Evolutionary conservation across 2,797 vertebrate genomes (phyloP), one percentile per base, ranked within the genome.

Genomic region (Phylloscopus collybita): DNA sequence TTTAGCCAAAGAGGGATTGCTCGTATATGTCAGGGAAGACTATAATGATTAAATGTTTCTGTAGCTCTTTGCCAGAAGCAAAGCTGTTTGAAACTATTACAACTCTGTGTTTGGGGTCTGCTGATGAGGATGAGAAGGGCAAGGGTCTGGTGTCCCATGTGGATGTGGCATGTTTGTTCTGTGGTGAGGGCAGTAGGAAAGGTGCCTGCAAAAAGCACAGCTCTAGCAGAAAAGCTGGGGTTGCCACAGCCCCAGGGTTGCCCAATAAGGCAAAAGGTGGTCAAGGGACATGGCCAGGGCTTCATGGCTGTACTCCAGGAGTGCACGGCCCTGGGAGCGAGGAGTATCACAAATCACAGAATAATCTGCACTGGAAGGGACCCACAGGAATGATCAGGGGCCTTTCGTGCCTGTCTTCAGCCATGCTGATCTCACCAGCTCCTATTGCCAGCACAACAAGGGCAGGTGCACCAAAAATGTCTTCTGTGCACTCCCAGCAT

Each of bases 291-390:
- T 34, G 34, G 34, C 34, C 34, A 34, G 34, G 34, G 34, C 16
- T 50, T 29, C 34, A 7, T 13, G 50, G 27, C 10, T 27, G 27
- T 19, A 21, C 49, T 87, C 38, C 36, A 64, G 10, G 22, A 11
- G 4, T 15, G 8, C 22, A 14, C 0, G 3, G 49, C 19, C 27
- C 21, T 0, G 0, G 25, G 9, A 78, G 5, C 49, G 30, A 66
- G 32, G 7, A 66, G 7, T 30, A 22, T 22, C 34, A 22, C 21
- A 56, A 86, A 78, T 56, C 23, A 32, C 0, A 1, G 42, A 49
- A 62, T 56, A 26, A 18, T 71, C 57, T 30, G 30, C 6, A 4
- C 21, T 56, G 50, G 34, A 64, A 62, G 30, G 10, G 21, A 42
- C 34, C 26, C 65, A 34, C 40, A 40, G 10, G 30, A 29, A 18